Evolutionary conservation across 2,888 invertebrate genomes (phyloP).

Genomic region (Nemurella pictetii): DNA sequence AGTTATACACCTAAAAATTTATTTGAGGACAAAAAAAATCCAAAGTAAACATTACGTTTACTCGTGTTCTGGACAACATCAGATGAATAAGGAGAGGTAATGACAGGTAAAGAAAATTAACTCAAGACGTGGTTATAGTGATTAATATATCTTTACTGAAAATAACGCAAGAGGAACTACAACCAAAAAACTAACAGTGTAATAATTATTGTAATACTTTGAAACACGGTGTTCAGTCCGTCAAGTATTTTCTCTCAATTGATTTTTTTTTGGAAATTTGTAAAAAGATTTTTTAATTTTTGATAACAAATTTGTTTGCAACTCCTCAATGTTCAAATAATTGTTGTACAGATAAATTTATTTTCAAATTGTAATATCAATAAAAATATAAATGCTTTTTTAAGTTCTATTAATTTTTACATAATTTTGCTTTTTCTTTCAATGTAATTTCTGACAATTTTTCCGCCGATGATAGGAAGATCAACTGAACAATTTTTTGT

Average conservation of each 20-base stretch:
- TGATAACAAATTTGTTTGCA: background rate
- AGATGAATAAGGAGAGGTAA: too few species aligned
- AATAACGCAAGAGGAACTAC: conserved; percentile 36
- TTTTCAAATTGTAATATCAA: conserved; percentile 26
- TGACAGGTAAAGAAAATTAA: too few species aligned
- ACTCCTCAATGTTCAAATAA: background rate
- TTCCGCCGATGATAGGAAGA: background rate
- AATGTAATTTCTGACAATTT: background rate
- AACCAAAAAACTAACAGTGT: conserved; percentile 30
- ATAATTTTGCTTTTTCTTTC: background rate
- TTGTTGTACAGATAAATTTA: conserved; percentile 4
- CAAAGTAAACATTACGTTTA: too few species aligned
- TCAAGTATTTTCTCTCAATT: background rate
- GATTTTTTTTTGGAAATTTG: background rate
- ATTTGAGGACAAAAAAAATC: too few species aligned
- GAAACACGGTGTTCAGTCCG: background rate
- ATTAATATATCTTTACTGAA: conserved; percentile 35
- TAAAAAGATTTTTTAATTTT: background rate
- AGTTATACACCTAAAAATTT: too few species aligned
- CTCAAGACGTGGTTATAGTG: too few species aligned
- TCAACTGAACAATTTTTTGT: background rate
- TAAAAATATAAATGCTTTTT: conserved; percentile 8
- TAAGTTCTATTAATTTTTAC: background rate
- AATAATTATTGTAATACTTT: conserved; percentile 27
- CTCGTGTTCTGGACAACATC: too few species aligned